A percentile compares a stretch with the other conserved stretches of the same genome.
phyloP scores from a whole-genome alignment of 2,888 invertebrate genomes.

The Phania funesta region DNA sequence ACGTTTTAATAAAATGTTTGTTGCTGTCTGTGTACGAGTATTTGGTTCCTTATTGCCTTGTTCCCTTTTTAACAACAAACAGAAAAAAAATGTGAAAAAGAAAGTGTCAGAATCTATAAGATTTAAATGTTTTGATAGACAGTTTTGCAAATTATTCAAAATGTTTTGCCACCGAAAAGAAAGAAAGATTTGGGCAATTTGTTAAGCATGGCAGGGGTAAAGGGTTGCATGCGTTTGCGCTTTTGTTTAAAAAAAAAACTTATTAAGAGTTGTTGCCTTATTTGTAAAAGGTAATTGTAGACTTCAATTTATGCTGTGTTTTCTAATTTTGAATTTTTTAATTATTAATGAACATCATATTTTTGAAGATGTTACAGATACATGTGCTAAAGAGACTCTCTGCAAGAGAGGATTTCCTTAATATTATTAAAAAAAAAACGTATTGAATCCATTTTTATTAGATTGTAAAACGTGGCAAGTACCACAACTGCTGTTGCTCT shows the following conservation, averaged over 20 bases:
- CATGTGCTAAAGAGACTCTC: no score
- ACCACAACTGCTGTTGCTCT: no score
- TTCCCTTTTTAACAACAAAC: background rate
- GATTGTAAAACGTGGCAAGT: no score
- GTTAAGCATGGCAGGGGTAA: conserved; percentile 23
- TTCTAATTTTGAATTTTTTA: conserved; percentile 21
- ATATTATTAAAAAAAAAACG: no score
- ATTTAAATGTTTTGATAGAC: conserved; percentile 65
- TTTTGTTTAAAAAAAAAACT: background rate
- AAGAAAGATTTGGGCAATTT: conserved; percentile 41
- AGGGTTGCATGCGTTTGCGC: conserved; percentile 15
- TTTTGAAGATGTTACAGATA: no score
- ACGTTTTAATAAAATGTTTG: conserved; percentile 60
- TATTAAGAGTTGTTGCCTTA: background rate
- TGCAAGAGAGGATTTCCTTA: no score
- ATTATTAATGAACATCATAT: conserved; percentile 60
- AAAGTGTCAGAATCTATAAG: conserved; percentile 58
- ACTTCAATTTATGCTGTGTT: conserved; percentile 54
- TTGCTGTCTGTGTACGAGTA: conserved; percentile 15
- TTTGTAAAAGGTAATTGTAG: conserved; percentile 50
- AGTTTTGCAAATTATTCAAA: conserved; percentile 64
- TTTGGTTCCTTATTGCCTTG: conserved; percentile 13
- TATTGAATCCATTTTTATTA: no score
- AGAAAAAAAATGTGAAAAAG: conserved; percentile 37
- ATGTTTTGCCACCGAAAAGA: no score